Evolutionary conservation across 2,113 vertebrate species (phyloP), one percentile per base, ranked within the genome.

Genomic region (Myotis brandtii): DNA sequence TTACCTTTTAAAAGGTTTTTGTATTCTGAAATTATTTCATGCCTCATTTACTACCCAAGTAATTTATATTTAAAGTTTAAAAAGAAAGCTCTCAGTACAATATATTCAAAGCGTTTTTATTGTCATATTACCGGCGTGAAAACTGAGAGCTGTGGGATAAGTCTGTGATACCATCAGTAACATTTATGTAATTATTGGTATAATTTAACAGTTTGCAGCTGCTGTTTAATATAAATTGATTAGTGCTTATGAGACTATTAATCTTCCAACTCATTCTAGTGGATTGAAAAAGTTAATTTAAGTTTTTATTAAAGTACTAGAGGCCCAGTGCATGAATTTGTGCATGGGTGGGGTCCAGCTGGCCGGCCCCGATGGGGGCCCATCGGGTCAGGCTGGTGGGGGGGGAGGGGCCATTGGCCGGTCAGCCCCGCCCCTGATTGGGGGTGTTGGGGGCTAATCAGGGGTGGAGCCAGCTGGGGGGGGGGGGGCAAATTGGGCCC

Each of bases 1-100:
- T 96, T 86, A 85, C 83, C 64, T 94, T 92, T 90, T 43, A 76
- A 94, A 94, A 80, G n/a, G 56, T 4, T 59, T 89, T 93, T 95
- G 54, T 81, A 40, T 80, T 77, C 14, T 1, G 75, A 32, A 81
- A 85, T 85, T 81, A 91, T 54, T 91, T 93, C 1, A 46, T n/a
- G 30, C 20, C 11, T 62, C 79, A 82, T 21, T 25, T 34, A 54
- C 46, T 86, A 46, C n/a, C 17, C 11, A 91, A 81, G 25, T 64
- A 13, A 66, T 94, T 83, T 52, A 25, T 83, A 52, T 79, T 83
- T 52, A 89, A 30, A 72, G 7, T 81, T 79, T 81, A 32, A 73
- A 86, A 32, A 70, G 6, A 17, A 40, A 48, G 25, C 72, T 66
- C 13, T 89, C 37, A 80, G 32, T 10, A 25, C 13, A 83, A 21